Evolutionary conservation across 1,140 invertebrate genomes (phyloP), one percentile per base, ranked within the genome.

Genomic region (Diachasmimorpha longicaudata): DNA sequence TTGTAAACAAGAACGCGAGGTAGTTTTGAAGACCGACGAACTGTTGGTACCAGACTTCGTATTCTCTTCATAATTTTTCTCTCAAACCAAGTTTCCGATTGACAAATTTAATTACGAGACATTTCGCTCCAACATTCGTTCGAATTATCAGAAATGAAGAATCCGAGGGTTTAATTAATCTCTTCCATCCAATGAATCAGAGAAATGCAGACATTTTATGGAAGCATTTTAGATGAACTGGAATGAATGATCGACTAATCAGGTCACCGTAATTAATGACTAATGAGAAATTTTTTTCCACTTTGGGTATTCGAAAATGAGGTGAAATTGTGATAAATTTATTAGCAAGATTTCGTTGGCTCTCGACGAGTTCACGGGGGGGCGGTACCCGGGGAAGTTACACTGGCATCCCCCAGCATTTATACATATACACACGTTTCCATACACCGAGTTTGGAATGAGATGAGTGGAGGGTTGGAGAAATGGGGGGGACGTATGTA

Each of bases 251-350:
- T 63, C 4, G 58, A 23, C 4, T 63, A 63, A 63, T 63, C 21
- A 19, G 58, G 58, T 63, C 58, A 63, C 13, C 10, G n/a, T 21
- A 31, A 25, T 23, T 14, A 63, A 63, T 63, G 58, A 25, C 58
- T 71, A 39, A 71, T 16, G 68, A 36, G 25, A 74, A 37, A 67
- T 63, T 23, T 63, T 63, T 63, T 63, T 58, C n/a, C 52, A 1
- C 52, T 21, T 9, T 52, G 16, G 72, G 48, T 6, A 48, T 75
- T 95, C 96, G 1, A 95, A 96, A 88, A 95, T 93, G 69, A 97
- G 96, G 87, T 95, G 95, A 63, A 31, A 63, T 63, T 21, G 58
- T 25, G 21, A 63, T 63, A 63, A 68, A 42, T 68, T 39, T 4
- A 68, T 68, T 37, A 37, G n/a, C 31, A 36, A 68, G 25, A 39